phyloP scores from a whole-genome alignment of 2,888 invertebrate genomes.

The Tetrapedia diversipes region DNA sequence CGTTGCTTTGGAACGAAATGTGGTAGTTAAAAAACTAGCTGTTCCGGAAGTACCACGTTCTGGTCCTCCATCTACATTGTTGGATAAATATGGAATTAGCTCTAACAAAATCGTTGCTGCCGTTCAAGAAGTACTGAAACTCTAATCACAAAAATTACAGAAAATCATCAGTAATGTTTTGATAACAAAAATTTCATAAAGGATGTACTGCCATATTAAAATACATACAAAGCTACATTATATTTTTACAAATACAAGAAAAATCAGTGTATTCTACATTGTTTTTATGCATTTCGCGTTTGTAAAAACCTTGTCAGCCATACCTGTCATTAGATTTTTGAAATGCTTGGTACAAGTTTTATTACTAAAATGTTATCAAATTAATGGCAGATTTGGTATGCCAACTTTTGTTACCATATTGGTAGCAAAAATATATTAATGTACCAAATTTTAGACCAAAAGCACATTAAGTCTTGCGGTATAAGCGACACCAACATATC shows the following conservation, averaged over 20 bases:
- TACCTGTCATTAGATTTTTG: no score
- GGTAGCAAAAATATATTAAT: no score
- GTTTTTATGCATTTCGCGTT: conserved; percentile 26
- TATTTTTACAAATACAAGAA: conserved; percentile 21
- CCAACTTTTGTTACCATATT: no score
- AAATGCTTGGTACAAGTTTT: no score
- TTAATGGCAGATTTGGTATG: no score
- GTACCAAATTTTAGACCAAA: no score
- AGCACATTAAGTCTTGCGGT: no score
- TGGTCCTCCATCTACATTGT: conserved; percentile 93
- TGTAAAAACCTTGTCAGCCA: neutral
- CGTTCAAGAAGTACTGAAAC: conserved; percentile 86
- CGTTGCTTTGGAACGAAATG: conserved; percentile 88
- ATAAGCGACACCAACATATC: no score
- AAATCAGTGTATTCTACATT: conserved; percentile 40
- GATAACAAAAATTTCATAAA: neutral
- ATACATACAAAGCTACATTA: conserved; percentile 25
- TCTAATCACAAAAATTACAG: conserved; percentile 57
- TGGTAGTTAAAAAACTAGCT: conserved; percentile 90
- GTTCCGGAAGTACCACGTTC: conserved; percentile 95
- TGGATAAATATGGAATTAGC: conserved; percentile 95
- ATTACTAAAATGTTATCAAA: no score
- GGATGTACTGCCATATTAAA: conserved; percentile 10
- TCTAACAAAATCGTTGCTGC: conserved; percentile 91
- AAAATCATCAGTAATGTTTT: conserved; percentile 13